Percentiles rank a stretch among this genome's conserved stretches.
phyloP scores from a whole-genome alignment of 1,140 invertebrate genomes.

The Drosophila seguyi region DNA sequence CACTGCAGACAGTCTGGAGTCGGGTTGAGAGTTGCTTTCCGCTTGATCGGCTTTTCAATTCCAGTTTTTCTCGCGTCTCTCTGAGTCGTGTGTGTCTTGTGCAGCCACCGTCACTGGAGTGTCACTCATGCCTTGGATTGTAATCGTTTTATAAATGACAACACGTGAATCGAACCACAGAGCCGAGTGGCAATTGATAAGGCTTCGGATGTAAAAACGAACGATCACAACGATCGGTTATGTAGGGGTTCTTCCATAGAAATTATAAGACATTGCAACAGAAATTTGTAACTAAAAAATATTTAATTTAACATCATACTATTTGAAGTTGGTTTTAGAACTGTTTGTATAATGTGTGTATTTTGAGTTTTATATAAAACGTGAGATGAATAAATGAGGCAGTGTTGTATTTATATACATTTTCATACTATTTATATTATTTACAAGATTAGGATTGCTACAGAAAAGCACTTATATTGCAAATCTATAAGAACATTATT shows the following conservation, averaged over 20 bases:
- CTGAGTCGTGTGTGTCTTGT: conserved; percentile 29
- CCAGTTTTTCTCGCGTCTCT: conserved; percentile 44
- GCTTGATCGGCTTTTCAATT: conserved; percentile 28
- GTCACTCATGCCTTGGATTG: conserved; percentile 47
- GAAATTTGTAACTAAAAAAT: neutral
- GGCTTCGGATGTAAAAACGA: conserved; percentile 41
- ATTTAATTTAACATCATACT: no score
- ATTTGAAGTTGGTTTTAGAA: no score
- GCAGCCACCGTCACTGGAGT: conserved; percentile 56
- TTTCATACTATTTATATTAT: neutral
- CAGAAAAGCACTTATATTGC: neutral
- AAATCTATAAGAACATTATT: conserved; percentile 8
- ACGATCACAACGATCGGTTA: neutral
- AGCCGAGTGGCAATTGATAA: conserved; percentile 44
- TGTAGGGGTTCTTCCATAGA: neutral
- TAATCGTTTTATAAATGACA: conserved; percentile 78
- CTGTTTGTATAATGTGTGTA: no score
- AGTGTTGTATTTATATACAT: neutral
- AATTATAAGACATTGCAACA: neutral
- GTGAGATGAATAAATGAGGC: no score
- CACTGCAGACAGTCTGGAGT: conserved; percentile 34
- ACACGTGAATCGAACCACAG: conserved; percentile 60
- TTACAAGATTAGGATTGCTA: neutral
- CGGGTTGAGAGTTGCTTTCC: conserved; percentile 34
- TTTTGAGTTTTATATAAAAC: no score